Evolutionary conservation across 2,113 vertebrate genomes (phyloP).

Genomic region (Myotis lucifugus): DNA sequence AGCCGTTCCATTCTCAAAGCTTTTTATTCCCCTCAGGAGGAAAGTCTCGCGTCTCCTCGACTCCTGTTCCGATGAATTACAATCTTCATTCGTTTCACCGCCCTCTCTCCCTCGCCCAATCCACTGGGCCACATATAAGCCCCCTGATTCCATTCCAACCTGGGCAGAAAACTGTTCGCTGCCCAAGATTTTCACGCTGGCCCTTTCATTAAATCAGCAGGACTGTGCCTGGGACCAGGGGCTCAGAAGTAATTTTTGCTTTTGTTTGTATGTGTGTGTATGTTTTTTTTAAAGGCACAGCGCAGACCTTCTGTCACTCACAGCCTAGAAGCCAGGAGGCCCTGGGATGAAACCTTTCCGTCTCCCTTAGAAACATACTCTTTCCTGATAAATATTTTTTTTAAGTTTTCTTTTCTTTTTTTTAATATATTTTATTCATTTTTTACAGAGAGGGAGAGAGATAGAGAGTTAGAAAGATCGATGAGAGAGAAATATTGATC

Average conservation of each 20-base stretch:
- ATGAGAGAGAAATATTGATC: too few relatives aligned
- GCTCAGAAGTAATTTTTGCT: neutral
- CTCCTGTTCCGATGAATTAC: neutral
- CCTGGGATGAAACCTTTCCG: neutral
- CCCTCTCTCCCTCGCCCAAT: neutral
- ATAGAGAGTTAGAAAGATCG: too few relatives aligned
- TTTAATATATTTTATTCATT: too few relatives aligned
- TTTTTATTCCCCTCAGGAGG: conserved; percentile 45
- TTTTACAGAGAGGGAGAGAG: too few relatives aligned
- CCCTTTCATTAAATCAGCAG: neutral
- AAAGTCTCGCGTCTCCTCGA: conserved; percentile 12
- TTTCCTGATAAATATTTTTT: neutral
- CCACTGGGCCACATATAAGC: neutral
- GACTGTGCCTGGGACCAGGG: rapidly evolving
- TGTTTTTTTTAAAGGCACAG: neutral
- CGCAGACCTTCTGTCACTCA: neutral
- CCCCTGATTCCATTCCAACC: neutral
- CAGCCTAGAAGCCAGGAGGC: neutral
- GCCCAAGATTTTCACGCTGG: neutral
- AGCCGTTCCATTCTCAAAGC: neutral
- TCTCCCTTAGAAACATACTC: neutral
- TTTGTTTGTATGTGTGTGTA: neutral
- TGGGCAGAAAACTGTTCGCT: neutral
- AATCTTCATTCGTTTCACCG: neutral
- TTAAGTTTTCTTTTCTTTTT: too few relatives aligned